Evolutionary conservation across 2,888 invertebrate genomes (phyloP).

Genomic region (Desoria tigrina): DNA sequence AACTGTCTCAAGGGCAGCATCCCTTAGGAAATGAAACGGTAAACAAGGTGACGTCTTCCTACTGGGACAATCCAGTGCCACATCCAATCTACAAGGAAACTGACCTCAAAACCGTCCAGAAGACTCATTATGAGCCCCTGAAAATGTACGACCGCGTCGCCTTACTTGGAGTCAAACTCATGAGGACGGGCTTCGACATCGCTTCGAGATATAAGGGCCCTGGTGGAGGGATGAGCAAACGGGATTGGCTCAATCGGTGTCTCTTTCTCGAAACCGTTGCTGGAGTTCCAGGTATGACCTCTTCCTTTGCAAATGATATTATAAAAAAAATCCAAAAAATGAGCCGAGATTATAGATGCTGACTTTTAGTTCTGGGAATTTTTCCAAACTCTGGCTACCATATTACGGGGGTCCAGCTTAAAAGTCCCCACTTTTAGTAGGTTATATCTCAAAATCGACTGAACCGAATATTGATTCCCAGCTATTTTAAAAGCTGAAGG

Average conservation of each 20-base stretch:
- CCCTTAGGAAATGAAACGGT: conserved; percentile 23
- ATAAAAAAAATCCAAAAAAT: background rate
- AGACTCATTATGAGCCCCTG: conserved; percentile 55
- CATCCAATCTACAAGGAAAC: conserved; percentile 53
- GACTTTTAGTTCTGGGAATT: too few species aligned
- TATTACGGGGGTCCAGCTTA: too few species aligned
- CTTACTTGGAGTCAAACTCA: conserved; percentile 53
- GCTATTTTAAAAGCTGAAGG: too few species aligned
- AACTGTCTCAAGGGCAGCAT: conserved; percentile 17
- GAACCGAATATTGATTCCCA: too few species aligned
- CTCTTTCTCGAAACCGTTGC: conserved; percentile 57
- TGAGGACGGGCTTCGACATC: conserved; percentile 55
- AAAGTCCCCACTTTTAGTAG: too few species aligned
- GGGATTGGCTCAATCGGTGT: conserved; percentile 52
- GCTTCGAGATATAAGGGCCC: conserved; percentile 55
- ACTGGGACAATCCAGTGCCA: conserved; percentile 37
- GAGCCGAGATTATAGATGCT: too few species aligned
- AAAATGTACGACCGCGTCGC: conserved; percentile 55
- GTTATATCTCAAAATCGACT: too few species aligned
- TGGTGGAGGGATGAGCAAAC: conserved; percentile 48
- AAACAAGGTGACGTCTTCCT: conserved; percentile 6
- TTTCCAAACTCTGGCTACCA: too few species aligned
- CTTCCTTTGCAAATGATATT: background rate
- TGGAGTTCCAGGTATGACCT: conserved; percentile 19
- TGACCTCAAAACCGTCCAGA: conserved; percentile 54